Conservation (phyloP, 2,113 vertebrate genomes). For the Alexandromys fortis region DNA sequence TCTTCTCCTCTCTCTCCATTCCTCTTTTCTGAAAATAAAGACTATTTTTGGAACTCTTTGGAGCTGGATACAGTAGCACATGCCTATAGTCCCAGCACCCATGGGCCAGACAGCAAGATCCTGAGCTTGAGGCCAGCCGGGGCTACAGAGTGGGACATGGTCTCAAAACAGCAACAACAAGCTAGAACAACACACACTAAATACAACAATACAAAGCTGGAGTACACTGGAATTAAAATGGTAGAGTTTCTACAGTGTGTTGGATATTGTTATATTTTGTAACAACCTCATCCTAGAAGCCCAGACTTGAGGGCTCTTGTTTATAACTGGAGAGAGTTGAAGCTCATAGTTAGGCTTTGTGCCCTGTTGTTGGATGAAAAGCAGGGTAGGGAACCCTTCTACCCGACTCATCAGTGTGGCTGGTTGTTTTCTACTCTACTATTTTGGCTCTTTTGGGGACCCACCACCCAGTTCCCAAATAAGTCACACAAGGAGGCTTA, state of each 20-base stretch:
- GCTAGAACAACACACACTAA: not conserved
- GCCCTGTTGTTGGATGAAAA: not conserved
- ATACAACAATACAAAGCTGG: not conserved
- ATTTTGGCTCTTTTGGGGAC: too few species aligned
- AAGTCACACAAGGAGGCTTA: too few species aligned
- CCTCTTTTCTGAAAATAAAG: slow-evolving; percentile 8
- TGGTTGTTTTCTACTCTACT: too few species aligned
- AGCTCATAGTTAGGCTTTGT: not conserved
- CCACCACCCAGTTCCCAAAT: too few species aligned
- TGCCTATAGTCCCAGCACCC: not conserved
- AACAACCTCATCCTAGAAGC: not conserved
- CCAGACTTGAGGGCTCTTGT: not conserved
- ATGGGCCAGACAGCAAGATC: not conserved
- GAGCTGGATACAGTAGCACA: not conserved
- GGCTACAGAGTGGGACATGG: not conserved
- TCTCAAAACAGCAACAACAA: not conserved
- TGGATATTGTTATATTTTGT: not conserved
- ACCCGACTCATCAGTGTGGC: not conserved
- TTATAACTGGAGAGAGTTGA: slow-evolving; percentile 12
- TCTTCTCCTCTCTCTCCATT: not conserved
- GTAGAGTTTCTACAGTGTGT: not conserved
- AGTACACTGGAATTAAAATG: not conserved
- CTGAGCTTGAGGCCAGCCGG: not conserved
- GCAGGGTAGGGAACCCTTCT: not conserved
- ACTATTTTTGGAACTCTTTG: not conserved